A percentile compares a stretch with the other conserved stretches of the same genome.
Conservation (phyloP, 2,797 vertebrate genomes). For the Telmatherina bonti region DNA sequence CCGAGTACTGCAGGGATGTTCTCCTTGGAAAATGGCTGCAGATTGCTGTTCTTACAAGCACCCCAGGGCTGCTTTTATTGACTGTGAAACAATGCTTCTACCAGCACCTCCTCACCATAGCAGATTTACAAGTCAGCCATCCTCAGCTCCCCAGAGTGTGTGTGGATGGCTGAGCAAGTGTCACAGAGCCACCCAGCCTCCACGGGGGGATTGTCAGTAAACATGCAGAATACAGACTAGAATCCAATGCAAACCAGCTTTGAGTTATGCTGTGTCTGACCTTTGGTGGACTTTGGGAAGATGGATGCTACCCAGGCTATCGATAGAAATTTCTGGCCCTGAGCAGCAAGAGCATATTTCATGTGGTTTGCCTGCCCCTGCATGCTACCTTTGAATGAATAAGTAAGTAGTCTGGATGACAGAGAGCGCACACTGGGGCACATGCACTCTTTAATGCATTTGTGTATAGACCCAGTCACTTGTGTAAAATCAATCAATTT, state of each 20-base stretch:
- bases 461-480: conserved; percentile 47
- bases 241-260: conserved; percentile 68
- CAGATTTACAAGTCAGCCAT: conserved; percentile 73
- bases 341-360: conserved; percentile 66
- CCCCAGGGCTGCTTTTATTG: conserved; percentile 74
- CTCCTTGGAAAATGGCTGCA: conserved; percentile 69
- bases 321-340: conserved; percentile 69
- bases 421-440: conserved; percentile 29
- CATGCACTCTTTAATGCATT: conserved; percentile 55
- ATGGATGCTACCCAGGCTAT: conserved; percentile 75
- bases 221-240: conserved; percentile 70
- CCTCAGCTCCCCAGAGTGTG: conserved; percentile 44
- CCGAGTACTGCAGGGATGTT: conserved; percentile 57
- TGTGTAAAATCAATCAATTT: conserved; percentile 55
- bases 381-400: conserved; percentile 70
- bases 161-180: conserved; percentile 58
- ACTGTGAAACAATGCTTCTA: conserved; percentile 75
- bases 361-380: conserved; percentile 58
- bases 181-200: conserved; percentile 62
- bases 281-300: conserved; percentile 81
- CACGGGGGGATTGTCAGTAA: conserved; percentile 49
- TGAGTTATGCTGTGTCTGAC: conserved; percentile 77
- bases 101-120: conserved; percentile 64
- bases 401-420: conserved; percentile 68
- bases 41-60: conserved; percentile 77